phyloP scores from a whole-genome alignment of 2,113 vertebrate genomes.

The Rhynchomys soricoides region DNA sequence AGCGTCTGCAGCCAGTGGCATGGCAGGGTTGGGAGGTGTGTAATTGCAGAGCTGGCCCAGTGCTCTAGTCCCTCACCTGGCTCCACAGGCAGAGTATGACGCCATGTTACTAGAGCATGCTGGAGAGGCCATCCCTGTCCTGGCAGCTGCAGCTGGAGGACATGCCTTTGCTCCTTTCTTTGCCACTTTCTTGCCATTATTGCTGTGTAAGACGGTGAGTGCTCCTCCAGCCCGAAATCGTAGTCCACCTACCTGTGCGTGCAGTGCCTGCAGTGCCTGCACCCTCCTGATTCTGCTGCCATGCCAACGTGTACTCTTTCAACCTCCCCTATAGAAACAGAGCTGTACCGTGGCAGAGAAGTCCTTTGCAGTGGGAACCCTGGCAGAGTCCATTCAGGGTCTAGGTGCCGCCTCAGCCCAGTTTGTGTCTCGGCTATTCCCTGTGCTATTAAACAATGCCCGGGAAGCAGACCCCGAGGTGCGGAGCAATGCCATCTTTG shows the following conservation, averaged over 20 bases:
- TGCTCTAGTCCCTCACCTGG: not conserved
- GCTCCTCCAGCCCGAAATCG: not conserved
- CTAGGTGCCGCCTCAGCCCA: conserved; percentile 80
- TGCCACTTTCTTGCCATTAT: conserved; percentile 90
- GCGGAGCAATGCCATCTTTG: conserved; percentile 92
- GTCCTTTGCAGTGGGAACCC: conserved; percentile 91
- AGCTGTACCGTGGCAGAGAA: conserved; percentile 90
- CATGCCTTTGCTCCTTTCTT: conserved; percentile 90
- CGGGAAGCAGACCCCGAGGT: conserved; percentile 90
- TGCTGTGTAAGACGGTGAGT: conserved; percentile 90
- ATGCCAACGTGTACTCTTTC: not conserved
- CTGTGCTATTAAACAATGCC: conserved; percentile 85
- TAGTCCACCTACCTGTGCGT: fast-evolving
- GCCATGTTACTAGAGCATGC: conserved; percentile 93
- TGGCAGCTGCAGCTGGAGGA: conserved; percentile 88
- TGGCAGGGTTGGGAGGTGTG: not conserved
- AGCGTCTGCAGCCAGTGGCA: not conserved
- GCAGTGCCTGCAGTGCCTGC: not conserved
- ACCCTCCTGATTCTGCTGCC: not conserved
- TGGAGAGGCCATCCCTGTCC: conserved; percentile 91
- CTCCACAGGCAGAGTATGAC: conserved; percentile 90
- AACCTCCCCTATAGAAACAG: conserved; percentile 85
- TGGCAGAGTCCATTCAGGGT: conserved; percentile 89
- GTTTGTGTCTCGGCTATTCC: conserved; percentile 89
- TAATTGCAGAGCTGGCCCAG: not conserved